Evolutionary conservation across 2,113 vertebrate genomes (phyloP), one percentile per base, ranked within the genome.

Genomic region (Anoura caudifer): DNA sequence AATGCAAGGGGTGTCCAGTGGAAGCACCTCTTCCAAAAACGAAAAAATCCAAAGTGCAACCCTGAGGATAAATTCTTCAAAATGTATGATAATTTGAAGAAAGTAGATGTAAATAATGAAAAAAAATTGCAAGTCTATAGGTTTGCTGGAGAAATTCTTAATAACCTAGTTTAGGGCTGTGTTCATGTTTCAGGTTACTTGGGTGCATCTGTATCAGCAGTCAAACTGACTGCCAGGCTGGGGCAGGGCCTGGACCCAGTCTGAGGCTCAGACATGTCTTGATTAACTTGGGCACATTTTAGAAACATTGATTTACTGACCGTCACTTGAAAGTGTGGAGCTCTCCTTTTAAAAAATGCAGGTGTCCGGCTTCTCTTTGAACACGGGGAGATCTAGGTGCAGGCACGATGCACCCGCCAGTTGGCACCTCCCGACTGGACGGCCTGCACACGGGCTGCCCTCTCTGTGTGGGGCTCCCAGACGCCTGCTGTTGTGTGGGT

Each of bases 371-470:
- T 93, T 84, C 31, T 38, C 63, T 86, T 76, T 19, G 36, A 52
- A 38, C 7, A 5, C 45, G 9, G 82, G 65, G 76, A 33, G 16
- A 47, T 70, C 4, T 54, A 61, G 59, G 26, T 12, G 22, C 43
- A n/a, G 2, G 16, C 17, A 28, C 2, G 0, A 2, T 15, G 3
- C 6, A 9, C 11, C 54, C 61, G 43, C n/a, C 54, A n/a, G 1
- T 7, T 24, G 83, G 26, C 33, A 31, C 33, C 36, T 20, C 4
- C 61, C 0, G 0, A 10, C 41, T 7, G 1, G 24, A 83, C 28
- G n/a, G 61, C 4, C 33, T 50, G 0, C 0, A 0, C 1, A 1
- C 19, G 8, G 56, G 16, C 38, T 4, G 45, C 63, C 24, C n/a
- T 33, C 33, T 36, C 24, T 6, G 0, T 31, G 4, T 33, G 73